phyloP scores from a whole-genome alignment of 2,113 vertebrate genomes.

The Elephas maximus region DNA sequence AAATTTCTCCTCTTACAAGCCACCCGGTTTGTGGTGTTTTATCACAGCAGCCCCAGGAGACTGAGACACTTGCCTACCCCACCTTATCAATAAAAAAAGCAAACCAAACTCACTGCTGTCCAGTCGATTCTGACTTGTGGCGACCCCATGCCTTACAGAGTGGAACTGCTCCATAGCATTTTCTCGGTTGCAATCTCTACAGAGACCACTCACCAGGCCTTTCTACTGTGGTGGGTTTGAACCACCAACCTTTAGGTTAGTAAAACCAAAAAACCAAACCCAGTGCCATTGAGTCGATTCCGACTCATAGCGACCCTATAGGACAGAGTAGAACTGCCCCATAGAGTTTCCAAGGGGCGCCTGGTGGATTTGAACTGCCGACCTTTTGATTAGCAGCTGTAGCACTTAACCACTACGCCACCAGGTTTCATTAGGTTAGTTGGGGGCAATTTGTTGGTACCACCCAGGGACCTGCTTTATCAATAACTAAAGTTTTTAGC shows the following conservation, averaged over 20 bases:
- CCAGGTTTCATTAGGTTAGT: too few species aligned
- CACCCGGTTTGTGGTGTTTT: neutral
- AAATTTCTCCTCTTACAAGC: neutral
- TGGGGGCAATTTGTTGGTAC: neutral
- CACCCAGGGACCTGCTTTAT: neutral
- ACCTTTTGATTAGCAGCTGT: too few species aligned
- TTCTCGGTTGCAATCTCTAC: neutral
- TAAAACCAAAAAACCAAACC: too few species aligned
- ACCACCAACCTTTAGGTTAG: neutral
- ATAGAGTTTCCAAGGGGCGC: too few species aligned
- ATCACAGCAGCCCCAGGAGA: neutral
- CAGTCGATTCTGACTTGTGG: neutral
- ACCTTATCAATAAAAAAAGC: neutral
- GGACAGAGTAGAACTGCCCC: too few species aligned
- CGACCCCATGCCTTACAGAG: neutral
- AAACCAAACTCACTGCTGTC: neutral
- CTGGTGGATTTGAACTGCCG: too few species aligned
- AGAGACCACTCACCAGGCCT: neutral
- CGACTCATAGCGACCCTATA: too few species aligned
- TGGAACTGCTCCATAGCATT: neutral
- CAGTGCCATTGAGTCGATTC: too few species aligned
- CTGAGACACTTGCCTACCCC: neutral
- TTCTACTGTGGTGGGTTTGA: neutral
- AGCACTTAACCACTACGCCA: too few species aligned
- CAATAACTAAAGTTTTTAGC: neutral